phyloP scores from a whole-genome alignment of 1,140 invertebrate species.

The Drosophila setifemur region DNA sequence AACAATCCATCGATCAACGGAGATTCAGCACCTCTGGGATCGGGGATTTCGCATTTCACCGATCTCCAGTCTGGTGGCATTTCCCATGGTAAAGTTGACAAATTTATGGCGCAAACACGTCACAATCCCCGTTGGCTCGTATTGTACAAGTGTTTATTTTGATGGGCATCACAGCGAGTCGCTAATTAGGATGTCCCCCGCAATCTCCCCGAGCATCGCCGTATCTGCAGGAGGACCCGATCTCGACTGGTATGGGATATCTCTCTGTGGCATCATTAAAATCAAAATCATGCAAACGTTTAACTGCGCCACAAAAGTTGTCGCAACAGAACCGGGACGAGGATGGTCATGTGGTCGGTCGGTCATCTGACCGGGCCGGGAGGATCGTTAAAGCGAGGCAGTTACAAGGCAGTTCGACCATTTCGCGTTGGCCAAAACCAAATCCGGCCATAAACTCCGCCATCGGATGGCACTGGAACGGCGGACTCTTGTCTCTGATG shows the following conservation, averaged over 20 bases:
- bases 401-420: conserved; percentile 41
- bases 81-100: conserved; percentile 66
- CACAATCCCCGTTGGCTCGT: conserved; percentile 58
- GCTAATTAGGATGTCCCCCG: conserved; percentile 70
- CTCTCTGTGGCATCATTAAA: conserved; percentile 65
- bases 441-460: conserved; percentile 28
- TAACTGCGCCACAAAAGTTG: conserved; percentile 75
- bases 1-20: conserved; percentile 6
- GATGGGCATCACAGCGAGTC: conserved; percentile 67
- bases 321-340: conserved; percentile 46
- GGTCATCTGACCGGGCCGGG: too few species aligned
- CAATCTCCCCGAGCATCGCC: not conserved
- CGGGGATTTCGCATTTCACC: not conserved
- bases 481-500: conserved; percentile 42
- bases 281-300: conserved; percentile 80
- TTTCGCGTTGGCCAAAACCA: conserved; percentile 15
- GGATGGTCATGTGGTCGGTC: too few species aligned
- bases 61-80: conserved; percentile 25
- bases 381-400: conserved; percentile 41
- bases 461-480: conserved; percentile 16
- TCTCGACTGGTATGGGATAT: not conserved
- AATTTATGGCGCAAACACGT: conserved; percentile 71
- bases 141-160: conserved; percentile 80
- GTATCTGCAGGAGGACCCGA: not conserved
- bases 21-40: not conserved